Evolutionary conservation across 2,113 vertebrate species (phyloP).

Genomic region (Acinonyx jubatus): DNA sequence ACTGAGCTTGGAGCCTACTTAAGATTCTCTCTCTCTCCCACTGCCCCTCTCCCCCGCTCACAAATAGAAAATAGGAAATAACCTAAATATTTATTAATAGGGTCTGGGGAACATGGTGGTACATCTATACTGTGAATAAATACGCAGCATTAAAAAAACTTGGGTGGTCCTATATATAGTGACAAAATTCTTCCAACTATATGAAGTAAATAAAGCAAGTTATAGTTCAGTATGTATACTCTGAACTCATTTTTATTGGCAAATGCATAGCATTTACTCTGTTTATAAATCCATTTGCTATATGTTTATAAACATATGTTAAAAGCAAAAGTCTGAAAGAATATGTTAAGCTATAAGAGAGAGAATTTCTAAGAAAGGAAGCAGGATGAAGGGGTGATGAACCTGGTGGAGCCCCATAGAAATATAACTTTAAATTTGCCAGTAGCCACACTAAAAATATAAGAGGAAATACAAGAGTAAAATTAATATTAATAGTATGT

Average conservation of each 20-base stretch:
- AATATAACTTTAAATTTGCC: conserved; percentile 31
- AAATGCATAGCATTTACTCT: neutral
- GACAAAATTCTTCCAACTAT: neutral
- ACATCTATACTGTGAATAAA: neutral
- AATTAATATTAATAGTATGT: neutral
- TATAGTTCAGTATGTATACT: neutral
- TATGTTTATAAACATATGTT: conserved; percentile 47
- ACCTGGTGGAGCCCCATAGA: neutral
- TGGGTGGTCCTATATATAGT: neutral
- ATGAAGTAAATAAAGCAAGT: conserved; percentile 33
- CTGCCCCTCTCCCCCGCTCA: too few species aligned
- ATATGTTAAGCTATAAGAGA: neutral
- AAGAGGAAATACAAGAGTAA: neutral
- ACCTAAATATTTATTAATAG: neutral
- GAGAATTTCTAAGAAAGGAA: neutral
- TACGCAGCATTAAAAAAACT: neutral
- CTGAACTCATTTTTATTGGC: conserved; percentile 20
- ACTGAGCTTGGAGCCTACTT: too few species aligned
- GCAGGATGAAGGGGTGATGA: neutral
- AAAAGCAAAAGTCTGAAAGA: conserved; percentile 41
- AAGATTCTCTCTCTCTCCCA: too few species aligned
- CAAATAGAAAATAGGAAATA: neutral
- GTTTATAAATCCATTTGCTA: neutral
- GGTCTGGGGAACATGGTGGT: neutral
- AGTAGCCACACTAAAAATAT: neutral